Percentiles rank a stretch among this genome's conserved stretches.
These are phyloP conservation scores for Cephonodes hylas DNA, from an alignment of 2,888 invertebrate species.

Conservation along the genomic window DNA sequence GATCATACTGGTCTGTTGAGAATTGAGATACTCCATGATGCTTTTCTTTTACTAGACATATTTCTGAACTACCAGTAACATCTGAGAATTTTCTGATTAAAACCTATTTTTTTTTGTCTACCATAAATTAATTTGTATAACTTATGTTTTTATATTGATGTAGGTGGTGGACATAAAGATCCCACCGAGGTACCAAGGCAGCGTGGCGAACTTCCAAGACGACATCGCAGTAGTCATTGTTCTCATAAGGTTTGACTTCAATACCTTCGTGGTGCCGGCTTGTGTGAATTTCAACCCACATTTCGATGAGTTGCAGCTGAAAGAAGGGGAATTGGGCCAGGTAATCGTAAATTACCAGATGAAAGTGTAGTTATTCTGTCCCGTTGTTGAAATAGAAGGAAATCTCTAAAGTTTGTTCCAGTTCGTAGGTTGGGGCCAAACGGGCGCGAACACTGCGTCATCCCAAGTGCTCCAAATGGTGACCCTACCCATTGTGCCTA, in stretches of 20 bases:
- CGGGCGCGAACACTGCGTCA: constrained; percentile 31
- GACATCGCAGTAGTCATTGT: constrained; percentile 78
- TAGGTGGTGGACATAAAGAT: constrained; percentile 61
- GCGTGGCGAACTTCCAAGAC: constrained; percentile 75
- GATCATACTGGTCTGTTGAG: no score
- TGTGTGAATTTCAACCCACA: constrained; percentile 64
- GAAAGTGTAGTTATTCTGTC: no score
- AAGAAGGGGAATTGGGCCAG: constrained; percentile 32
- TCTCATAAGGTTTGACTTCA: constrained; percentile 53
- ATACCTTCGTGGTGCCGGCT: constrained; percentile 69
- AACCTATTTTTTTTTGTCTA: neutral
- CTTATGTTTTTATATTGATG: neutral
- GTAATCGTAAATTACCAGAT: constrained; percentile 19
- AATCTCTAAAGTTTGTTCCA: constrained; percentile 14
- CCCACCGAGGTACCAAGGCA: constrained; percentile 71
- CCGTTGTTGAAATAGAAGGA: neutral
- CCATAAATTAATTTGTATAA: no score
- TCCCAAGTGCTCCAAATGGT: constrained; percentile 42
- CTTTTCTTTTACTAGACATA: no score
- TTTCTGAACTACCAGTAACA: no score
- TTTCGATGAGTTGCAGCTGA: constrained; percentile 43
- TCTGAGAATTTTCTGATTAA: neutral
- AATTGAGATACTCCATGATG: no score
- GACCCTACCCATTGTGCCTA: constrained; percentile 41
- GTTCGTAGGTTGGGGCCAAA: constrained; percentile 54